Conservation (phyloP, 2,888 invertebrate species). For the Acronicta alni region DNA sequence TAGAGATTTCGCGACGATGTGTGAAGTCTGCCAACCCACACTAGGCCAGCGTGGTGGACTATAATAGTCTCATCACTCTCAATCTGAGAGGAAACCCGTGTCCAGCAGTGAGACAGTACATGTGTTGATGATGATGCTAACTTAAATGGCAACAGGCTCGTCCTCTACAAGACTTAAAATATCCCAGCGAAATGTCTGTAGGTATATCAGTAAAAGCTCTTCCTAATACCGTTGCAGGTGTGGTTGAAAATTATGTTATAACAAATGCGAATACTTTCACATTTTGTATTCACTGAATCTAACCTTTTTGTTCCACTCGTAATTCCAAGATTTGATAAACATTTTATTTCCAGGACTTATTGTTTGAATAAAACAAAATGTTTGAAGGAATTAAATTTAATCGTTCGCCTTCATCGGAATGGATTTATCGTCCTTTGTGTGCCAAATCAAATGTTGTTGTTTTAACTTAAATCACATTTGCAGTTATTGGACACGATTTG, state of each 20-base stretch:
- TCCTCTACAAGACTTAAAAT: too few relatives aligned
- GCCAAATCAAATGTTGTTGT: constrained; percentile 8
- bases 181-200: too few relatives aligned
- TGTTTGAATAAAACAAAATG: neutral
- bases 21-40: too few relatives aligned
- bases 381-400: constrained; percentile 13
- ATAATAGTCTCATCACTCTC: too few relatives aligned
- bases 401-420: constrained; percentile 8
- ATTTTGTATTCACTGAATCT: constrained; percentile 1
- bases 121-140: too few relatives aligned
- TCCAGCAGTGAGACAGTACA: too few relatives aligned
- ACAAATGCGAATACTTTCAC: neutral
- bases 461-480: constrained; percentile 1
- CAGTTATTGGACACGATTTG: neutral
- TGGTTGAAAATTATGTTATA: neutral
- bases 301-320: neutral
- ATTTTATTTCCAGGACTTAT: constrained; percentile 1
- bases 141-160: too few relatives aligned
- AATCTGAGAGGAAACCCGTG: too few relatives aligned
- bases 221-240: too few relatives aligned
- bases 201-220: too few relatives aligned
- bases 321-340: constrained; percentile 1
- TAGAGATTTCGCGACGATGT: too few relatives aligned
- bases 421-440: constrained; percentile 11
- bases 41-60: too few relatives aligned